These are phyloP conservation scores for Nymphalis io DNA, from an alignment of 1,140 invertebrate species.

Conservation along the genomic window DNA sequence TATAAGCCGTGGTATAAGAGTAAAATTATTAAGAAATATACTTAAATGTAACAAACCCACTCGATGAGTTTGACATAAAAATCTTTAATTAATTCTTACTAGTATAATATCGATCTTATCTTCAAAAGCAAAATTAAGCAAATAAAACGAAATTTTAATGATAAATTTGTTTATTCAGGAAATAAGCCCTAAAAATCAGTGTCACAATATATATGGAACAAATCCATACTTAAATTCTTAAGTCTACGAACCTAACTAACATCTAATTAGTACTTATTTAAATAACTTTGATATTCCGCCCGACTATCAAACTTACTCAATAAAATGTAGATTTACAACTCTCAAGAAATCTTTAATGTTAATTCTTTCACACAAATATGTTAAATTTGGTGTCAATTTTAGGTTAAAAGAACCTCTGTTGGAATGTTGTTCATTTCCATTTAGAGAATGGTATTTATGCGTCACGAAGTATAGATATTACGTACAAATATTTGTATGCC, in stretches of 20 bases:
- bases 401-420: background rate
- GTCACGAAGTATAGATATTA: background rate
- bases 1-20: no score
- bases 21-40: no score
- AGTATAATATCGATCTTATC: background rate
- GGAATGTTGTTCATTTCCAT: conserved; percentile 28
- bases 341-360: conserved; percentile 21
- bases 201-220: conserved; percentile 52
- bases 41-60: no score
- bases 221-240: conserved; percentile 52
- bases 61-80: no score
- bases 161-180: conserved; percentile 60
- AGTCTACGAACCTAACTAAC: conserved; percentile 37
- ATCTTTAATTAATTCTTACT: no score
- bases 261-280: conserved; percentile 36
- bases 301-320: conserved; percentile 29
- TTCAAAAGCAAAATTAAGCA: background rate
- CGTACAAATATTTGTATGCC: background rate
- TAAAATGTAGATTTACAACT: conserved; percentile 36
- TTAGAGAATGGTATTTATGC: background rate
- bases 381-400: conserved; percentile 21
- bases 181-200: conserved; percentile 51
- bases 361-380: conserved; percentile 24
- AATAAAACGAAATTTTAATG: conserved; percentile 37
- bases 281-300: conserved; percentile 26